A percentile compares a stretch with the other conserved stretches of the same genome.
Evolutionary conservation across 1,140 invertebrate genomes (phyloP).

Genomic region (Neotoxoptera formosana): DNA sequence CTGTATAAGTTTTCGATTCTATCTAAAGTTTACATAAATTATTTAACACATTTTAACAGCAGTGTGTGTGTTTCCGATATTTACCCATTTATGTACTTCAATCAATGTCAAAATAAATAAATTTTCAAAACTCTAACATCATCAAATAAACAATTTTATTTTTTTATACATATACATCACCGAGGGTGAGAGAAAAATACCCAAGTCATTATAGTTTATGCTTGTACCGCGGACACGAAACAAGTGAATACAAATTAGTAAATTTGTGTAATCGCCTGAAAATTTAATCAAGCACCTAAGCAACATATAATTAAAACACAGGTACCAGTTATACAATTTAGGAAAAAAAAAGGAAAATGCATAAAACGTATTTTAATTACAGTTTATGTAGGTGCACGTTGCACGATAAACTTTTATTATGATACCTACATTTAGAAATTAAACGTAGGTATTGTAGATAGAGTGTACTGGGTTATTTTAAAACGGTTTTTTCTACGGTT

Average conservation of each 20-base stretch:
- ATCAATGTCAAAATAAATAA: neutral
- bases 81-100: neutral
- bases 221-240: neutral
- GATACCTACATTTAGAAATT: neutral
- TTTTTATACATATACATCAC: neutral
- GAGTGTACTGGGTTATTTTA: neutral
- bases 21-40: neutral
- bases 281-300: conserved; percentile 8
- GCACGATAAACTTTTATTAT: neutral
- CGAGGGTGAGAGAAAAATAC: neutral
- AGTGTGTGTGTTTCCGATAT: neutral
- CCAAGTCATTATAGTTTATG: neutral
- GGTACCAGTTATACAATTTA: neutral
- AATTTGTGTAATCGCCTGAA: conserved; percentile 1
- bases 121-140: neutral
- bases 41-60: neutral
- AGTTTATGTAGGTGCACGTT: neutral
- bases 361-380: neutral
- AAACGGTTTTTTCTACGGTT: neutral
- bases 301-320: neutral
- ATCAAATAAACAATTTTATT: neutral
- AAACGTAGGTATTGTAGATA: neutral
- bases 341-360: neutral
- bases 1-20: conserved; percentile 9
- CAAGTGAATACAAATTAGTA: neutral